Base-by-base conservation (phyloP, 2,113 vertebrate species). In the Otis tarda region DNA sequence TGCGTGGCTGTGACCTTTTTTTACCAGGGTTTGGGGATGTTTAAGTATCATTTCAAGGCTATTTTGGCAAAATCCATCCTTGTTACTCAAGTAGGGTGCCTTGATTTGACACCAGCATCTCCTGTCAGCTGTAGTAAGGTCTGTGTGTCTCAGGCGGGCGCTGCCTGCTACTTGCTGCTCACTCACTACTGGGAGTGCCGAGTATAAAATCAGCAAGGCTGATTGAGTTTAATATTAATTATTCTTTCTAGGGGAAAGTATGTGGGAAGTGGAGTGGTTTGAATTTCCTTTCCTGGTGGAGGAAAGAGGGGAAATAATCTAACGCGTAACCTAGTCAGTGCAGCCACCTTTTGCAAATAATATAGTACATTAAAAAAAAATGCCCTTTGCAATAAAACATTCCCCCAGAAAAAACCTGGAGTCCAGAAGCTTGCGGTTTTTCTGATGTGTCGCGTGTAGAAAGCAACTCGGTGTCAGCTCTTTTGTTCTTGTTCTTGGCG, bases 1-100 rank as follows among this genome's bases (percentile, higher is more conserved):
- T 70, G 47, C 0, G 0, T 14, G 57, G 52, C 35, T 2, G 3
- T 7, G 57, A 27, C 41, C 39, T 14, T 31, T 28, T n/a, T 22
- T n/a, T 4, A 2, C 11, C 13, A n/a, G 77, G 11, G 12, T 53
- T 49, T 22, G 18, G 22, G 69, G 74, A 6, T 24, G 41, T 31
- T 79, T 20, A 18, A 45, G 35, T 21, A 14, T 13, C 31, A 5
- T 50, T 67, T 60, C 35, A 12, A 88, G 79, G 83, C 49, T 57
- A 4, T 67, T 83, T 88, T 65, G 76, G 41, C 70, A 37, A 74
- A 33, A 37, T 43, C 17, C 82, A 25, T 30, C 82, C 68, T 69
- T 41, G 41, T 79, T 55, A 49, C 39, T 47, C 24, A 9, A 6
- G 33, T 6, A 13, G 70, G 63, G 43, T 25, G 63, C n/a, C 93